phyloP scores from a whole-genome alignment of 2,797 vertebrate genomes.

The Lemur catta region DNA sequence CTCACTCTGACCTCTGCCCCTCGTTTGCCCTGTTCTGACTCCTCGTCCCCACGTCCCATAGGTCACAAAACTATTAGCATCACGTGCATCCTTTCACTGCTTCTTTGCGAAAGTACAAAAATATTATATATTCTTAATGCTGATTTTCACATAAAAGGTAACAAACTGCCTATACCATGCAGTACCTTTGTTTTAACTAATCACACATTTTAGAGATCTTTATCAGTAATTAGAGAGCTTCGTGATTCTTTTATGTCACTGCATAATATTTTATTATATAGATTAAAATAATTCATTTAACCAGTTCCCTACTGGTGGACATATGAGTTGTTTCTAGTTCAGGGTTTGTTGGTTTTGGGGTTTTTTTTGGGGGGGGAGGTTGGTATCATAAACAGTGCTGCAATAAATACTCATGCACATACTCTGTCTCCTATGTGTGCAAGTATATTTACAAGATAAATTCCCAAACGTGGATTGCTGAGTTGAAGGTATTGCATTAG shows the following conservation, averaged over 20 bases:
- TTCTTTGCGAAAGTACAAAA: not conserved
- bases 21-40: not conserved
- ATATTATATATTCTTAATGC: not conserved
- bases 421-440: not conserved
- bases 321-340: not conserved
- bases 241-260: not conserved
- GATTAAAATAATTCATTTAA: not conserved
- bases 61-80: not conserved
- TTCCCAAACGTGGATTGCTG: not conserved
- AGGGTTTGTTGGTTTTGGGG: no score
- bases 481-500: not conserved
- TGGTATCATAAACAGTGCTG: not conserved
- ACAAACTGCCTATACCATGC: not conserved
- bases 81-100: not conserved
- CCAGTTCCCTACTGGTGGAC: not conserved
- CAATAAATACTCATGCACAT: not conserved
- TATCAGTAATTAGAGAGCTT: not conserved
- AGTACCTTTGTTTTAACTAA: not conserved
- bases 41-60: fast-evolving
- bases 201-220: not conserved
- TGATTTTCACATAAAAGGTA: not conserved
- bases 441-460: not conserved
- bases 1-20: not conserved
- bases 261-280: not conserved
- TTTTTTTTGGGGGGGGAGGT: not conserved